A percentile compares a stretch with the other conserved stretches of the same genome.
These are phyloP conservation scores for Drosophila cardini DNA, from an alignment of 1,140 invertebrate genomes.

Conservation along the genomic window DNA sequence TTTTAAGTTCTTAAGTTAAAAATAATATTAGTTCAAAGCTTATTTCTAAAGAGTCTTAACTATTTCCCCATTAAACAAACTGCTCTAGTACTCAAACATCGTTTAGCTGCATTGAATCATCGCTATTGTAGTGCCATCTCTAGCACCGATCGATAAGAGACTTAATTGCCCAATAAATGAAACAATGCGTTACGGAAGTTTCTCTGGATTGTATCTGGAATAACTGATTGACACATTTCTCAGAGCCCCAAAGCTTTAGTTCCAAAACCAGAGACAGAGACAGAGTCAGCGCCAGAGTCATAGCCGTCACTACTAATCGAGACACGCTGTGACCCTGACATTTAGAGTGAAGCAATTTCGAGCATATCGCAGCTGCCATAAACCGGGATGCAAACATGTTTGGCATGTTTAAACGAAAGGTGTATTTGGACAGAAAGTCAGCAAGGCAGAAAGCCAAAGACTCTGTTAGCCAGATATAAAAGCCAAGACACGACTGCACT, in stretches of 20 bases:
- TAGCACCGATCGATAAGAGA: background rate
- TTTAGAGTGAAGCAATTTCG: slow-evolving; percentile 49
- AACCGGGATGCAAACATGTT: slow-evolving; percentile 83
- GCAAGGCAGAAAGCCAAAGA: too few species aligned
- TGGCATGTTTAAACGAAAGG: slow-evolving; percentile 76
- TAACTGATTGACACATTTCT: slow-evolving; percentile 56
- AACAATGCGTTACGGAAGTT: background rate
- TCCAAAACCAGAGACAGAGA: too few species aligned
- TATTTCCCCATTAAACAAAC: too few species aligned
- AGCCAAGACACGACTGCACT: slow-evolving; percentile 54
- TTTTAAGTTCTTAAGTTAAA: too few species aligned
- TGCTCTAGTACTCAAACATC: too few species aligned
- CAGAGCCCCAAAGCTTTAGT: background rate
- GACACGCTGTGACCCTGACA: slow-evolving; percentile 57
- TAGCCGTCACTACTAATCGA: background rate
- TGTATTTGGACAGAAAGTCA: background rate
- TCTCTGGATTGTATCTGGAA: slow-evolving; percentile 1
- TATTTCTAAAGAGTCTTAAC: too few species aligned
- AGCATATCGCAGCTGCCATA: slow-evolving; percentile 59
- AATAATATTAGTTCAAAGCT: too few species aligned
- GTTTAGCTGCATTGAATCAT: too few species aligned
- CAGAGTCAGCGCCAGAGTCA: too few species aligned
- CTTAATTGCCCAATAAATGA: background rate
- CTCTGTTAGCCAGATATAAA: slow-evolving; percentile 59
- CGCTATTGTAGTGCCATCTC: too few species aligned